These are phyloP conservation scores for Oreotrochilus melanogaster DNA, from an alignment of 2,113 vertebrate genomes.

Conservation along the genomic window DNA sequence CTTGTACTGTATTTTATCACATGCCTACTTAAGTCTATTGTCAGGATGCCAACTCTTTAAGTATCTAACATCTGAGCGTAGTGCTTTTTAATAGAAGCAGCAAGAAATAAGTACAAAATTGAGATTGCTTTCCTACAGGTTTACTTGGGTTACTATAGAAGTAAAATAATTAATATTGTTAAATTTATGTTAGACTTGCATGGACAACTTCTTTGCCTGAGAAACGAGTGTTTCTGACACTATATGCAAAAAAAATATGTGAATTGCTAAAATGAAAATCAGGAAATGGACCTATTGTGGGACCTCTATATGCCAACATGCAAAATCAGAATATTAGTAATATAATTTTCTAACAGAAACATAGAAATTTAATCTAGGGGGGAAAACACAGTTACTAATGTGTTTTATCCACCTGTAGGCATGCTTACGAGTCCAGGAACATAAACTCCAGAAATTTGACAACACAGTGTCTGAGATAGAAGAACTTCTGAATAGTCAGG, in stretches of 20 bases:
- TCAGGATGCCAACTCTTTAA: background rate
- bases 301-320: background rate
- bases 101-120: background rate
- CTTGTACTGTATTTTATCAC: background rate
- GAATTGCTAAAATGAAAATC: background rate
- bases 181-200: background rate
- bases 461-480: conserved; percentile 88
- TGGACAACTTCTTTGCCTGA: background rate
- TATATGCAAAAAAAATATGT: background rate
- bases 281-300: background rate
- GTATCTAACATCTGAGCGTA: background rate
- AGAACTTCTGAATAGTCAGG: conserved; percentile 86
- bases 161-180: background rate
- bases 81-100: background rate
- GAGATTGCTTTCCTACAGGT: background rate
- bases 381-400: background rate
- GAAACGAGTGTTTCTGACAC: background rate
- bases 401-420: conserved; percentile 72
- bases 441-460: conserved; percentile 85
- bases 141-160: background rate
- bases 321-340: background rate
- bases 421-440: conserved; percentile 83
- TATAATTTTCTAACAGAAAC: background rate
- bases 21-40: background rate
- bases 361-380: background rate